Evolutionary conservation across 2,113 vertebrate genomes (phyloP).

Genomic region (Xiphorhynchus elegans): DNA sequence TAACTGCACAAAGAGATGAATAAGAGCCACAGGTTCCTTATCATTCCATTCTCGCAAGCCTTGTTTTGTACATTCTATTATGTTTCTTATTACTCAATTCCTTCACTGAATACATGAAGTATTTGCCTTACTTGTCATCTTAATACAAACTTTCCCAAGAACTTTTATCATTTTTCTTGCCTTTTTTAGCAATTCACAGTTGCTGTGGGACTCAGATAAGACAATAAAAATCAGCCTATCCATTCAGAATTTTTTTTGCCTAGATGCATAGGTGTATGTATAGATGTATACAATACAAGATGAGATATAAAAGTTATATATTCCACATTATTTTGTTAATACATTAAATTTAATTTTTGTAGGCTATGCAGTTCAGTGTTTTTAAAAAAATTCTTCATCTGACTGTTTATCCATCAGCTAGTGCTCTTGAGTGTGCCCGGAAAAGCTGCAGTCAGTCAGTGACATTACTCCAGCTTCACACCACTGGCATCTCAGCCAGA

Average conservation of each 20-base stretch:
- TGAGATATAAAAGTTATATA: neutral
- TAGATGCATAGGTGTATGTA: neutral
- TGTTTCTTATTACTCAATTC: neutral
- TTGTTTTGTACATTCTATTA: neutral
- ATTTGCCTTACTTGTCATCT: conserved; percentile 10
- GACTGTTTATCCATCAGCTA: neutral
- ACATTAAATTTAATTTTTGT: neutral
- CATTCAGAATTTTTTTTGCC: neutral
- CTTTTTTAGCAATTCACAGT: neutral
- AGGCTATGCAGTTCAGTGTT: neutral
- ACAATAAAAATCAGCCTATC: neutral
- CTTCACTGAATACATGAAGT: neutral
- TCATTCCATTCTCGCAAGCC: neutral
- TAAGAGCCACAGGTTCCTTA: neutral
- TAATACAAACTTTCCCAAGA: conserved; percentile 9
- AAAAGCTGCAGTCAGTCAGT: neutral
- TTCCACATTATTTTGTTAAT: neutral
- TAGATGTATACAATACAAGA: neutral
- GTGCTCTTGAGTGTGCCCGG: neutral
- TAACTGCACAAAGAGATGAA: neutral
- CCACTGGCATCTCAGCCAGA: neutral
- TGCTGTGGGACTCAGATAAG: neutral
- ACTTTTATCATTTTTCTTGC: neutral
- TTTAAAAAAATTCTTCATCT: neutral
- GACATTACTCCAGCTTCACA: neutral